A percentile compares a stretch with the other conserved stretches of the same genome.
phyloP scores from a whole-genome alignment of 1,140 invertebrate species.

The Brachionus sp. region DNA sequence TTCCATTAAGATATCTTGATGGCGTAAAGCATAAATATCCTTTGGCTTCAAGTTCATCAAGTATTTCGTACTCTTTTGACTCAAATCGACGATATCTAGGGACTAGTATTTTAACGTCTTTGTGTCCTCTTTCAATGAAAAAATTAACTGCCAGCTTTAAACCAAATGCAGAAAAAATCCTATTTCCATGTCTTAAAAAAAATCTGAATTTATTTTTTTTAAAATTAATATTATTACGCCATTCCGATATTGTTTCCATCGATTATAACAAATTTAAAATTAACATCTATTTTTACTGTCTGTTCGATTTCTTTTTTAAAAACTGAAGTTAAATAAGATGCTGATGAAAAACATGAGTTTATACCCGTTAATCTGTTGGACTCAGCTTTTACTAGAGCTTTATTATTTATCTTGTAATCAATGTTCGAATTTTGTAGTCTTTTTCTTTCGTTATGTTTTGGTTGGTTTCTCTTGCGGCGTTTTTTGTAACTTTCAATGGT shows the following conservation, averaged over 20 bases:
- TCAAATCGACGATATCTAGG: neutral
- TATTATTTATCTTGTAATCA: no score
- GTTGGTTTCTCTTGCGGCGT: no score
- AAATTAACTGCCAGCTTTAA: slow-evolving; percentile 12
- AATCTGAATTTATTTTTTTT: neutral
- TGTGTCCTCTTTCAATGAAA: slow-evolving; percentile 3
- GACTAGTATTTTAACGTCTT: neutral
- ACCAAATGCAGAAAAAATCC: neutral
- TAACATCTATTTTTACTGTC: neutral
- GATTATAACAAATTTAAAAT: neutral
- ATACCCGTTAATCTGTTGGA: no score
- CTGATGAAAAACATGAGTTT: no score
- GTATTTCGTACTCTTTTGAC: neutral
- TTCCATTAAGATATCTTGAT: slow-evolving; percentile 13
- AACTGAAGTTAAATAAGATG: no score
- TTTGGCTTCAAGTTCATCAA: slow-evolving; percentile 13
- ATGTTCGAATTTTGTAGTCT: no score
- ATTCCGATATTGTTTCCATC: slow-evolving; percentile 37
- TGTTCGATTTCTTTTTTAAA: no score
- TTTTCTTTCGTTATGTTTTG: no score
- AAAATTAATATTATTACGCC: neutral
- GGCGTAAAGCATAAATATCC: neutral
- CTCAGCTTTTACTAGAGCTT: no score
- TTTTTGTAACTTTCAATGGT: no score
- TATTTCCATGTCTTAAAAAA: slow-evolving; percentile 6